Evolutionary conservation across 2,113 vertebrate species (phyloP), one percentile per base, ranked within the genome.

Genomic region (Pithys albifrons): DNA sequence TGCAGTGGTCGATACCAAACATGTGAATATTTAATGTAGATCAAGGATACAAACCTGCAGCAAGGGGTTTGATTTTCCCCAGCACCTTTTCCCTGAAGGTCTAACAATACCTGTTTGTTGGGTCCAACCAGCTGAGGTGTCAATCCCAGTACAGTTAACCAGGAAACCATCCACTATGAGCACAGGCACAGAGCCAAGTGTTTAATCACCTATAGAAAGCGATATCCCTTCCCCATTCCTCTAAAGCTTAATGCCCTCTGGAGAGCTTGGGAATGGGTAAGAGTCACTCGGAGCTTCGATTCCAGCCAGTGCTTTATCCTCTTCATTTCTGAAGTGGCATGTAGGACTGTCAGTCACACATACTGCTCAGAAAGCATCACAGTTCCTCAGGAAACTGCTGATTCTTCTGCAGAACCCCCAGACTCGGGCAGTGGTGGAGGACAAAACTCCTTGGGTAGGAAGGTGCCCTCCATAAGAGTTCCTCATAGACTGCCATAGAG

Each of bases 191-290:
- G n/a, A 76, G 83, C 64, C 1, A 2, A 86, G 41, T 1, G 10
- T 54, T 61, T 73, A 66, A 69, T 39, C 69, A 54, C 28, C 9
- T 25, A 10, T 37, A 77, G 46, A 86, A 83, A 92, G 22, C n/a
- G 22, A 7, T 57, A 70, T 58, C 20, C 22, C 83, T 92, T 86
- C 86, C 86, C 64, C 64, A 58, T 92, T 95, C 91, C 73, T 91
- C 59, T 58, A 2, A 45, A 41, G 12, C 24, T 24, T 27, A 39
- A 59, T 43, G 61, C 78, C 37, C 19, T 8, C 45, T 2, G 1
- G 33, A 67, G 82, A 48, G 61, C 35, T 79, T 55, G n/a, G 66
- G 33, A 61, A 65, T 7, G 19, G 33, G 14, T 61, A 16, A 24
- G 17, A 91, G 35, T 88, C 49, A 41, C 61, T 33, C 6, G 12